Base-by-base conservation (phyloP, 2,113 vertebrate species). In the Hyla sarda region DNA sequence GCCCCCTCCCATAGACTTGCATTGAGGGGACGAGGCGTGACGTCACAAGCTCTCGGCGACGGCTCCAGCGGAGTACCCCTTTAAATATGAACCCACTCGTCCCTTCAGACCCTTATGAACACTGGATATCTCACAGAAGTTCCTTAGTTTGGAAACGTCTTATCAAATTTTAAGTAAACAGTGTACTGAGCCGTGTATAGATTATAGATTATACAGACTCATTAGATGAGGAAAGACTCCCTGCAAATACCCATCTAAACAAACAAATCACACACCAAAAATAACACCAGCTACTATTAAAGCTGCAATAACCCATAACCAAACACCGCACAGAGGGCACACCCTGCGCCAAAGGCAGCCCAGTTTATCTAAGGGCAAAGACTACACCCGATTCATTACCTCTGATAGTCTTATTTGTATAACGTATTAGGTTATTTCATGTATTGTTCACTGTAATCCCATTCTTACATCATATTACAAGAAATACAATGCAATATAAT, bases 381-480 rank as follows among this genome's bases (percentile, higher is more conserved):
- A 28, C 12, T n/a, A 25, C 76, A 58, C n/a, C 47, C 71, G 1
- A 48, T 28, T 9, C 13, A 0, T 30, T 9, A 19, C 2, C 1
- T 21, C 30, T 37, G 9, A 37, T 69, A 21, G 17, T 37, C 5
- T 3, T 69, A 19, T 32, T 37, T 3, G 13, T 17, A 2, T 19
- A 30, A 28, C 2, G n/a, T 23, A 41, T 41, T 72, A 45, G 45
- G 21, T 16, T 81, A 2, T 1, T 14, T 28, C 23, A 11, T 77
- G 74, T 19, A 54, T 62, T 19, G 7, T 30, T 17, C 5, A 62
- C 47, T 81, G 34, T 25, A 80, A 41, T 65, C 78, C 37, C 16
- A 62, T 47, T 65, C 56, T 47, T 28, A 45, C 47, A 41, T 81
- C 47, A 47, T 45, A 81, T 65, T 81, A 62, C 78, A 81, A n/a